phyloP scores from a whole-genome alignment of 2,888 invertebrate genomes.

The Oegoconia quadripuncta region DNA sequence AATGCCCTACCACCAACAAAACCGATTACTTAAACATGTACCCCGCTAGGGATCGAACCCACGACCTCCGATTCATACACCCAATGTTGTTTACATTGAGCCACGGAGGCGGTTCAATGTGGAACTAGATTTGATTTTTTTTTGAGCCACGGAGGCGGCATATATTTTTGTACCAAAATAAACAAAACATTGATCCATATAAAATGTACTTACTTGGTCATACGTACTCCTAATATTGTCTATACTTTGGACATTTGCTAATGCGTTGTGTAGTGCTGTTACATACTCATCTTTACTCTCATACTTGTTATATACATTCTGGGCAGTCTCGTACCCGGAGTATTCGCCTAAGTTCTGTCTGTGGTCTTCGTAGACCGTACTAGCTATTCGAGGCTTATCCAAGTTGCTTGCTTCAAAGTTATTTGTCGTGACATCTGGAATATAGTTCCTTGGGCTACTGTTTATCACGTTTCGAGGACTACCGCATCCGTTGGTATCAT shows the following conservation, averaged over 20 bases:
- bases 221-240: slow-evolving; percentile 51
- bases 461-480: slow-evolving; percentile 62
- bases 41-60: too few relatives aligned
- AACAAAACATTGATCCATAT: too few relatives aligned
- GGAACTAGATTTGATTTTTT: too few relatives aligned
- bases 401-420: slow-evolving; percentile 46
- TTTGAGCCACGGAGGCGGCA: too few relatives aligned
- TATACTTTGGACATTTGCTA: slow-evolving; percentile 49
- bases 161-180: too few relatives aligned
- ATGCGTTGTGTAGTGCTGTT: slow-evolving; percentile 46
- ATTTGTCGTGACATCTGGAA: slow-evolving; percentile 38
- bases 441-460: slow-evolving; percentile 55
- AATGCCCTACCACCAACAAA: too few relatives aligned
- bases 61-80: too few relatives aligned
- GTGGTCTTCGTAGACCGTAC: slow-evolving; percentile 46
- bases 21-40: too few relatives aligned
- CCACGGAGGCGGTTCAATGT: too few relatives aligned
- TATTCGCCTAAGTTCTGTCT: slow-evolving; percentile 46
- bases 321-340: slow-evolving; percentile 48
- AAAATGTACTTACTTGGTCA: slow-evolving; percentile 44
- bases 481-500: slow-evolving; percentile 49
- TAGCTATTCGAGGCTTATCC: slow-evolving; percentile 39
- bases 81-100: too few relatives aligned
- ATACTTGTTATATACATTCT: slow-evolving; percentile 44
- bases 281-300: slow-evolving; percentile 57